Base-by-base conservation (phyloP, 2,888 invertebrate species). In the Pycnomerus fuliginosus region DNA sequence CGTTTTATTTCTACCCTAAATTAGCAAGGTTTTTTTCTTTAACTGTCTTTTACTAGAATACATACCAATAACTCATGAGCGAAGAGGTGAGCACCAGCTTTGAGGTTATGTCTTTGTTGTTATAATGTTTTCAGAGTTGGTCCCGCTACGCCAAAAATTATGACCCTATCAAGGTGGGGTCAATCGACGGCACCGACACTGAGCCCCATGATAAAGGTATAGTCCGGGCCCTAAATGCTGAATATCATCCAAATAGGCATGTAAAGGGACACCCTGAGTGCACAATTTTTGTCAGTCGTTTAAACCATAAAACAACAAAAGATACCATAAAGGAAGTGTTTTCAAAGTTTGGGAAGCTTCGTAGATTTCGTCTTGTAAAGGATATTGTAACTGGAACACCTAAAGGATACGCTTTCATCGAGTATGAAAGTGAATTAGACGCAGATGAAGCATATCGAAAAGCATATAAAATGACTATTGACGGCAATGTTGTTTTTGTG, bases 341-440 rank as follows among this genome's bases (percentile, higher is more conserved):
- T 70, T 74, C 78, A 50, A 79, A 79, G 64, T 83, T 78, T 75
- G 86, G 90, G 7, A 74, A 79, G 65, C 74, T 90, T 47, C 63
- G 80, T 56, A 69, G 77, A 50, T 77, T 86, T 64, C 71, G 79
- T 39, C 59, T 93, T 38, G 78, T 93, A 2, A 78, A 82, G 57
- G 90, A 93, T 62, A 79, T 91, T 32, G 86, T 93, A 0, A 93
- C 92, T 13, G 66, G 66, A n/a, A 79, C 80, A 60, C 87, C 90
- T 0, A 85, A 85, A 67, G 82, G 87, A 37, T 93, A 93, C 65
- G 91, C 84, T 1, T 93, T 93, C 69, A 77, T 93, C n/a, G 91
- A 91, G 70, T 92, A 80, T 72, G 80, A 80, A 51, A 77, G 75
- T 14, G 74, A 76, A 50, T 70, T 73, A 8, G 78, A 79, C 37